Conservation (phyloP, 2,888 invertebrate genomes). For the Crossocerus cetratus region DNA sequence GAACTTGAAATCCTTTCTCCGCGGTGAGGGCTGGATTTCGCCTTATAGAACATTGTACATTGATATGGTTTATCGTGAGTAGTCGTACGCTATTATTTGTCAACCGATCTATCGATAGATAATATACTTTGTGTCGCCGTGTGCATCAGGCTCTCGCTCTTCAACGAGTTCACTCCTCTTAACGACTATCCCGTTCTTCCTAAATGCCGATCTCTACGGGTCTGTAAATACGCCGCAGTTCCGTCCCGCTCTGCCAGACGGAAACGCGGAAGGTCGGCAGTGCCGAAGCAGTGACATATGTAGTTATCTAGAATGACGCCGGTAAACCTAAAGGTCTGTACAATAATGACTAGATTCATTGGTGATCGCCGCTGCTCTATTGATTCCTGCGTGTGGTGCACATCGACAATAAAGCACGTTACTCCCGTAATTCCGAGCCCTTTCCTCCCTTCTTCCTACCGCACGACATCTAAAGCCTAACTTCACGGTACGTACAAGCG, state of each 20-base stretch:
- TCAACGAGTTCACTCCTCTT: background rate
- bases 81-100: constrained; percentile 20
- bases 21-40: background rate
- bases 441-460: constrained; percentile 6
- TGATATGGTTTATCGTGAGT: constrained; percentile 27
- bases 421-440: constrained; percentile 1
- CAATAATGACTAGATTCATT: constrained; percentile 53
- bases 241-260: background rate
- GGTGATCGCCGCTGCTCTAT: constrained; percentile 4
- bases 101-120: constrained; percentile 6
- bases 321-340: constrained; percentile 33
- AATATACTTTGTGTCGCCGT: constrained; percentile 6
- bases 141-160: constrained; percentile 6
- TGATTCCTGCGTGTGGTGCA: constrained; percentile 3
- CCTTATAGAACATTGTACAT: background rate
- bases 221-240: background rate
- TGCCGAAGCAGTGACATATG: constrained; percentile 24
- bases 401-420: constrained; percentile 14
- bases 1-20: constrained; percentile 14
- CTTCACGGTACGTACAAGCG: constrained; percentile 13
- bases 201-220: background rate
- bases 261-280: constrained; percentile 1
- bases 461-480: constrained; percentile 16
- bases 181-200: background rate
- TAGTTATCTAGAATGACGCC: background rate